A percentile compares a stretch with the other conserved stretches of the same genome.
phyloP scores from a whole-genome alignment of 2,113 vertebrate species.

The Rhinoderma darwinii region DNA sequence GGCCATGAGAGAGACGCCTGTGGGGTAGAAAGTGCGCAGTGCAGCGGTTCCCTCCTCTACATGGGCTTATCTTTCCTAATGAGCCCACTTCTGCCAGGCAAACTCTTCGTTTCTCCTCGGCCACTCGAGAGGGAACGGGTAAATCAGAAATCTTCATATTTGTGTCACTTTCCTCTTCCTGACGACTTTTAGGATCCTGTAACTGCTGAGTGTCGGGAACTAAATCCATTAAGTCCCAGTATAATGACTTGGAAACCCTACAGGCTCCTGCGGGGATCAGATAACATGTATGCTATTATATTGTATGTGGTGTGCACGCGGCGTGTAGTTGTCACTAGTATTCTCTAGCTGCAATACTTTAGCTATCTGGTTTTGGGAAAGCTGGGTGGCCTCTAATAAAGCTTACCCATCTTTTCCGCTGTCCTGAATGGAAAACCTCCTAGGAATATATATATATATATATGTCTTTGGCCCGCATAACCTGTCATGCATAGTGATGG shows the following conservation, averaged over 20 bases:
- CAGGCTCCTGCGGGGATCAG: slow-evolving; percentile 11
- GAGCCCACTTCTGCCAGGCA: neutral
- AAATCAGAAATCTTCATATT: neutral
- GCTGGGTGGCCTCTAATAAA: too few relatives aligned
- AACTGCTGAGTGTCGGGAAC: neutral
- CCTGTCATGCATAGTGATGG: too few relatives aligned
- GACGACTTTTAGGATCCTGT: neutral
- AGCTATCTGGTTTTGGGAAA: neutral
- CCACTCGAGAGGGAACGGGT: neutral
- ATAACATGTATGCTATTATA: slow-evolving; percentile 3
- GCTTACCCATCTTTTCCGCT: too few relatives aligned
- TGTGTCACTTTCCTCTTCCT: neutral
- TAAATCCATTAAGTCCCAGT: neutral
- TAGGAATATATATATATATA: too few relatives aligned
- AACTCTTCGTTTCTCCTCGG: neutral
- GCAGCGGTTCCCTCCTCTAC: neutral
- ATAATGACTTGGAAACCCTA: slow-evolving; percentile 13
- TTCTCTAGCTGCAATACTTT: neutral
- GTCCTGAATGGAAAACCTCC: too few relatives aligned
- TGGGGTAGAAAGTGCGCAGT: neutral
- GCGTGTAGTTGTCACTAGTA: neutral
- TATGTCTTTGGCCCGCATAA: too few relatives aligned
- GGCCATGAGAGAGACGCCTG: slow-evolving; percentile 4
- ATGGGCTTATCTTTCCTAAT: slow-evolving; percentile 11
- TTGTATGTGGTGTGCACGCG: neutral